These are phyloP conservation scores for Cetoscarus ocellatus DNA, from an alignment of 2,797 vertebrate species.

Conservation along the genomic window DNA sequence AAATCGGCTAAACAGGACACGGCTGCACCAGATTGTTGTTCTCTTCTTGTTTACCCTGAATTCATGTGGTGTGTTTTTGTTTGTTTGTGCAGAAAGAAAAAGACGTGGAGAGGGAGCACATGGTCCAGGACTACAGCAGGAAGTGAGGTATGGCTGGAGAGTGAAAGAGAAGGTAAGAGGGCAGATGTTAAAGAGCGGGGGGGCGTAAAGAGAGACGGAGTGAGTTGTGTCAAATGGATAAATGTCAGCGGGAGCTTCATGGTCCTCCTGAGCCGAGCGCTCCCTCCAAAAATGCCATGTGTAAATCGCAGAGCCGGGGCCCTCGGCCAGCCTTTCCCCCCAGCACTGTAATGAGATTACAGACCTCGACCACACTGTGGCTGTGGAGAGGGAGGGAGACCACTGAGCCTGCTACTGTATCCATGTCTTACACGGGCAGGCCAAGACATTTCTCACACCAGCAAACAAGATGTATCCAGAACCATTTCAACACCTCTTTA, in stretches of 20 bases:
- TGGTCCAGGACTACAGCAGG: not conserved
- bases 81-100: no score
- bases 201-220: slow-evolving; percentile 37
- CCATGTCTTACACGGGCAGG: slow-evolving; percentile 62
- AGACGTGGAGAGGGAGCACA: not conserved
- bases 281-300: slow-evolving; percentile 78
- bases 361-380: slow-evolving; percentile 63
- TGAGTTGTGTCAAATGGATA: slow-evolving; percentile 78
- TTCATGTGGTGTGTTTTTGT: slow-evolving; percentile 18
- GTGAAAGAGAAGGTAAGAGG: slow-evolving; percentile 4
- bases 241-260: slow-evolving; percentile 78
- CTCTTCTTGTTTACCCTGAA: not conserved
- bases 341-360: slow-evolving; percentile 84
- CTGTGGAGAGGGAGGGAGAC: slow-evolving; percentile 28
- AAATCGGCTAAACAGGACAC: slow-evolving; percentile 30
- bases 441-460: slow-evolving; percentile 65
- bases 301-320: slow-evolving; percentile 74
- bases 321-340: slow-evolving; percentile 69
- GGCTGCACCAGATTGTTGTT: slow-evolving; percentile 3
- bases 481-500: slow-evolving; percentile 51
- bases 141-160: slow-evolving; percentile 4
- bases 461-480: slow-evolving; percentile 51
- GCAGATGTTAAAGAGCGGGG: not conserved
- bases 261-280: slow-evolving; percentile 61
- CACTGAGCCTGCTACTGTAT: slow-evolving; percentile 50